These are phyloP conservation scores for Pelodytes ibericus DNA, from an alignment of 2,797 vertebrate species.

Conservation along the genomic window DNA sequence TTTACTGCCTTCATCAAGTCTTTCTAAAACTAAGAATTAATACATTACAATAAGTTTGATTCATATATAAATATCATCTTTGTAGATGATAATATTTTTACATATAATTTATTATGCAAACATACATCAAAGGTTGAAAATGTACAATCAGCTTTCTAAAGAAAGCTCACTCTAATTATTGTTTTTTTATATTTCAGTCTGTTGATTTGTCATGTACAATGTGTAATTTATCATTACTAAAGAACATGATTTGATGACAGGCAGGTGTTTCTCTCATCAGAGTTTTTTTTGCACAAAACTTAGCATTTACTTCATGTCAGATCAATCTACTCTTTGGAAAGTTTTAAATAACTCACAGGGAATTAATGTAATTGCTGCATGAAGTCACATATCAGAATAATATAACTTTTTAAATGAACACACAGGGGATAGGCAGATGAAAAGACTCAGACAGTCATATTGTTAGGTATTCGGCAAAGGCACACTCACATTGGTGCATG, in stretches of 20 bases:
- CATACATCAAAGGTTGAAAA: constrained; percentile 28
- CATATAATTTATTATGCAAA: constrained; percentile 28
- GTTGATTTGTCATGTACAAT: constrained; percentile 47
- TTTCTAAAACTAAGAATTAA: constrained; percentile 18
- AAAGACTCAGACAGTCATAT: not conserved
- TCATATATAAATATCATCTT: constrained; percentile 20
- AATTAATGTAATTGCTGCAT: constrained; percentile 14
- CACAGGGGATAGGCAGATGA: not conserved
- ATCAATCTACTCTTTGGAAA: constrained; percentile 46
- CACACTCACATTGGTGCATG: too few relatives aligned
- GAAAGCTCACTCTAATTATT: constrained; percentile 34
- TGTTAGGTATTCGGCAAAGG: not conserved
- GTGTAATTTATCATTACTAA: constrained; percentile 52
- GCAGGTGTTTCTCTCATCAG: constrained; percentile 49
- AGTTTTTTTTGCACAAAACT: constrained; percentile 46
- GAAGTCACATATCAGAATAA: not conserved
- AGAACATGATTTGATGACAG: constrained; percentile 50
- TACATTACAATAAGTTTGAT: constrained; percentile 2
- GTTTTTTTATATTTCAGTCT: constrained; percentile 45
- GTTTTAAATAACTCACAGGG: constrained; percentile 35
- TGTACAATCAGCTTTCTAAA: constrained; percentile 28
- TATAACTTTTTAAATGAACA: not conserved
- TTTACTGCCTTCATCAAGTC: not conserved
- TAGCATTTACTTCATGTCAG: constrained; percentile 29
- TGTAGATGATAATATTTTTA: constrained; percentile 36